Conservation (phyloP, 2,888 invertebrate genomes). For the Enchytraeus crypticus region DNA sequence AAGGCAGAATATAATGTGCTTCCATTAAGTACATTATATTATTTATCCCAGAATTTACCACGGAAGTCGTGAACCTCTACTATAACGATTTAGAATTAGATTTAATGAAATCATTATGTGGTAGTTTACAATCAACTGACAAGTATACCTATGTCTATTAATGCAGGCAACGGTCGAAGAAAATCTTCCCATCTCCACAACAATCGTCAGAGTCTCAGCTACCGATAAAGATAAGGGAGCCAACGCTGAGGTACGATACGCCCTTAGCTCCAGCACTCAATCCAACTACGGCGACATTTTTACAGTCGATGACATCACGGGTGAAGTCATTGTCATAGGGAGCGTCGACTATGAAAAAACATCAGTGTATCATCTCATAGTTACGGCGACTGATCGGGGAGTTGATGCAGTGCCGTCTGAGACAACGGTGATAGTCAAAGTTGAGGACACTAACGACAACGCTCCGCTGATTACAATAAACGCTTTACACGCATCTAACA, state of each 20-base stretch:
- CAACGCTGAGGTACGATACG: slow-evolving; percentile 26
- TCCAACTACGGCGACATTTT: slow-evolving; percentile 20
- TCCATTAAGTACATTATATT: too few species aligned
- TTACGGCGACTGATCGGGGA: slow-evolving; percentile 23
- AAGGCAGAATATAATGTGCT: too few species aligned
- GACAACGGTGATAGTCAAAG: slow-evolving; percentile 22
- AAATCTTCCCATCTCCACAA: slow-evolving; percentile 13
- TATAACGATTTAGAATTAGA: too few species aligned
- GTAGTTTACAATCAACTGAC: too few species aligned
- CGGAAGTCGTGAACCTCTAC: too few species aligned
- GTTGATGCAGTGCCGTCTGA: slow-evolving; percentile 20
- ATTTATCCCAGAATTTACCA: too few species aligned
- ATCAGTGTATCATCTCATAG: slow-evolving; percentile 20
- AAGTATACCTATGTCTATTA: too few species aligned
- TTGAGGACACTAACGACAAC: slow-evolving; percentile 27
- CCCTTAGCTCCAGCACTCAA: slow-evolving; percentile 20
- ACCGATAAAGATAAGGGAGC: slow-evolving; percentile 23
- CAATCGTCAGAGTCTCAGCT: slow-evolving; percentile 22
- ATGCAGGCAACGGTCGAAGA: slow-evolving; percentile 14
- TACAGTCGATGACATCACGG: slow-evolving; percentile 19
- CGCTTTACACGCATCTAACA: slow-evolving; percentile 18
- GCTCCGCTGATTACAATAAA: slow-evolving; percentile 24
- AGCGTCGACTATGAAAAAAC: slow-evolving; percentile 23
- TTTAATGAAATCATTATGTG: too few species aligned
- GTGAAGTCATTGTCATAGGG: slow-evolving; percentile 23